These are phyloP conservation scores for Holcopasites calliopsidis DNA, from an alignment of 1,140 invertebrate species.

Conservation along the genomic window DNA sequence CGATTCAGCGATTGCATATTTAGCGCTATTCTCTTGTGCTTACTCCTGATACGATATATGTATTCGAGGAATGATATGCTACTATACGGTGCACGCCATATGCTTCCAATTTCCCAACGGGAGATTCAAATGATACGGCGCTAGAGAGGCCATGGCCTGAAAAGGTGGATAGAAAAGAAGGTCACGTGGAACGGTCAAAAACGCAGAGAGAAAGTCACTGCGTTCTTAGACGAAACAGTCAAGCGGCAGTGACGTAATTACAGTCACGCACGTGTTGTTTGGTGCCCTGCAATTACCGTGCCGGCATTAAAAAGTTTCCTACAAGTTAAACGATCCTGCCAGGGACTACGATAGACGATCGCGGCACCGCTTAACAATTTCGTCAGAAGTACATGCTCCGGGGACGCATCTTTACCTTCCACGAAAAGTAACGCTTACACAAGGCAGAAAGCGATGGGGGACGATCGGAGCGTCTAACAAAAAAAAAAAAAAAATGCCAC, in stretches of 20 bases:
- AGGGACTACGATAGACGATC: background rate
- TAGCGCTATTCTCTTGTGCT: no score
- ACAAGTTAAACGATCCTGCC: background rate
- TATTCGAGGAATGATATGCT: no score
- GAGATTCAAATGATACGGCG: background rate
- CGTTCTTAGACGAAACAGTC: slow-evolving; percentile 10
- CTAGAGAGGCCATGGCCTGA: slow-evolving; percentile 5
- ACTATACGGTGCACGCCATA: no score
- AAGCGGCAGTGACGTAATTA: background rate
- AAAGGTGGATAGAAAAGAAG: background rate
- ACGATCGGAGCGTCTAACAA: slow-evolving; percentile 48
- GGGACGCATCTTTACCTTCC: no score
- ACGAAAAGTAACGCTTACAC: no score
- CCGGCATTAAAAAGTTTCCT: background rate
- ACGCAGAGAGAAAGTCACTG: slow-evolving; percentile 19
- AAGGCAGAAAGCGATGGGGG: no score
- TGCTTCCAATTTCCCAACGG: background rate
- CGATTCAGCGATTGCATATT: no score
- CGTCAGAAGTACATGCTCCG: background rate
- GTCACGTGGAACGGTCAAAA: background rate
- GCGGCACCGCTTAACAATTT: no score
- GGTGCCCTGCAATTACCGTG: background rate
- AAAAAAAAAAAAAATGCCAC: no score
- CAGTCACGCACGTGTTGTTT: background rate
- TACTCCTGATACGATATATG: no score